phyloP scores from a whole-genome alignment of 2,797 vertebrate genomes.

The Ispidina lecontei region DNA sequence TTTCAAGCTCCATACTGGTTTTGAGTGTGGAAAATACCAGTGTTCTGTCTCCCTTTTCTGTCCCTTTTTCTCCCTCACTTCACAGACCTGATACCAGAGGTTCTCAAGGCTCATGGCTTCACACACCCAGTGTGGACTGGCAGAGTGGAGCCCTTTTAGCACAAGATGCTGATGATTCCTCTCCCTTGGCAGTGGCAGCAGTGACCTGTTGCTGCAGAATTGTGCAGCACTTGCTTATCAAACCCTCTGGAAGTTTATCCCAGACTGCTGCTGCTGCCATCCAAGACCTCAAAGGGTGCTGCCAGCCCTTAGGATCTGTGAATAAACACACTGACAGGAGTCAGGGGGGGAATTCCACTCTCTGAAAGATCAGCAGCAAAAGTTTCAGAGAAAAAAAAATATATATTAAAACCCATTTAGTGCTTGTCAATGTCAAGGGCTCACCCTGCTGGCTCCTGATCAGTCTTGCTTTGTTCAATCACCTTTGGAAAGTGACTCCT shows the following conservation, averaged over 20 bases:
- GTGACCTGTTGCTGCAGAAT: neutral
- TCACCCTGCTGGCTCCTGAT: neutral
- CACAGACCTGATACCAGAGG: neutral
- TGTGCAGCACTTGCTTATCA: neutral
- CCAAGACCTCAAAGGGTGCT: neutral
- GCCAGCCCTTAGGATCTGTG: neutral
- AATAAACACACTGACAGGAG: neutral
- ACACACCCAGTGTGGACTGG: neutral
- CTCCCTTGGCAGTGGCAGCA: neutral
- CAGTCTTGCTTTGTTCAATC: neutral
- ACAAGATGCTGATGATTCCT: neutral
- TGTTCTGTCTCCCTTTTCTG: neutral
- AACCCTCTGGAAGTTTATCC: neutral
- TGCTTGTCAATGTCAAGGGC: neutral
- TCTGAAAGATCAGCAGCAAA: neutral
- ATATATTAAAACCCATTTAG: fast-evolving
- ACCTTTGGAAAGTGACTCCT: neutral
- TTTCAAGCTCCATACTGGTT: neutral
- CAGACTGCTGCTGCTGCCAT: neutral
- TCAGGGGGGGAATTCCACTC: neutral
- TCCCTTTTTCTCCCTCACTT: neutral
- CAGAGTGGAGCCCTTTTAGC: neutral
- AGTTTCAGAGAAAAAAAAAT: neutral
- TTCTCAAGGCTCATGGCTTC: neutral
- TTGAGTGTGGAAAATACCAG: fast-evolving